Base-by-base conservation (phyloP, 1,140 invertebrate species). In the Cardiocondyla obscurior region DNA sequence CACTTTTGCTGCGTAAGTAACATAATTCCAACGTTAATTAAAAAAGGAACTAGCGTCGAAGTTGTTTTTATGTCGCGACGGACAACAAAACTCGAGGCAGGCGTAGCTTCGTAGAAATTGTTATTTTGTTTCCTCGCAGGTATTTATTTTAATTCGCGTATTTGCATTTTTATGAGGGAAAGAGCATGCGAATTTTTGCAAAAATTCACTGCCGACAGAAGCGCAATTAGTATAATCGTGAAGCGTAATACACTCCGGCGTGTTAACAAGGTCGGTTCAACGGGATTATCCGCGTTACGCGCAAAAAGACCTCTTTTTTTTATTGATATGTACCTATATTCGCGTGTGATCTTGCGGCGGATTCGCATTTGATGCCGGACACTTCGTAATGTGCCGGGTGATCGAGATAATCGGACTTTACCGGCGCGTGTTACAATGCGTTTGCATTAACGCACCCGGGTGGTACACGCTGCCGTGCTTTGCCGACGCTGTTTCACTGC, bases 341-440 rank as follows among this genome's bases (percentile, higher is more conserved):
- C 28, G 2, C 33, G 28, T 22, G 22, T 6, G 30, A 70, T 64
- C 14, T 64, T 76, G 8, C 3, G 14, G 16, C 7, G 39, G 36
- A 19, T 64, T 64, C 10, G 10, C 14, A 2, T 33, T 36, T 28
- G 25, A 76, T 39, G 16, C 49, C 25, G 28, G 8, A 39, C 51
- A 51, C n/a, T 7, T 7, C 3, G 3, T 25, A 74, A 30, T 44
- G 7, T 6, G 19, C 3, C 33, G 14, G 19, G 8, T 12, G 57
- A 62, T 76, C 14, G 42, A 39, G 73, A 64, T 76, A 64, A 76
- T 64, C 28, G 12, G 22, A 30, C 49, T 64, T 76, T 36, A 64
- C 28, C n/a, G n/a, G 14, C 14, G 12, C 19, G 33, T 1, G 14
- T 2, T 39, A 73, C 33, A 64, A 76, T 76, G 28, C 73, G 22